phyloP scores from a whole-genome alignment of 2,888 invertebrate genomes.

The Polia nebulosa region DNA sequence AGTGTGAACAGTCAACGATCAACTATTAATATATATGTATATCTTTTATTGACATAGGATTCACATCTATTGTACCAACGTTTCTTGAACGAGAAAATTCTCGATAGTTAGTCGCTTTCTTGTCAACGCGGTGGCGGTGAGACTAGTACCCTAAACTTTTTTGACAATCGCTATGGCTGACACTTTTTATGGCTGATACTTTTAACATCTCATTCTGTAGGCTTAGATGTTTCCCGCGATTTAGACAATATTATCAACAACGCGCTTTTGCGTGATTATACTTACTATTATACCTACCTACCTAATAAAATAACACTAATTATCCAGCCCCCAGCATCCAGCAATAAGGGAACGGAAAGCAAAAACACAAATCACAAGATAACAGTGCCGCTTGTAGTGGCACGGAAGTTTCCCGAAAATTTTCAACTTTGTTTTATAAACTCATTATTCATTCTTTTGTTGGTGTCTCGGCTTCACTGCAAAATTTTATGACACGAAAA shows the following conservation, averaged over 20 bases:
- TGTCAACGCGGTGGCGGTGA: no score
- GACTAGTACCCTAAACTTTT: no score
- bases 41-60: no score
- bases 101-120: no score
- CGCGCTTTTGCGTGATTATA: neutral
- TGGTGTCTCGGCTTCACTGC: conserved; percentile 82
- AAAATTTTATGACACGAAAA: conserved; percentile 87
- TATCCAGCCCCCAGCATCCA: conserved; percentile 39
- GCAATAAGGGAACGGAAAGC: conserved; percentile 71
- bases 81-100: no score
- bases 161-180: no score
- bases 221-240: neutral
- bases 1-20: no score
- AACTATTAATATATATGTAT: no score
- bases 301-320: conserved; percentile 45
- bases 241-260: neutral
- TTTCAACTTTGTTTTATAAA: conserved; percentile 88
- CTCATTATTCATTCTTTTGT: conserved; percentile 90
- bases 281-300: conserved; percentile 3
- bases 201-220: no score
- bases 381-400: conserved; percentile 81
- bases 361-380: conserved; percentile 84
- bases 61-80: no score
- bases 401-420: conserved; percentile 83
- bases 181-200: no score